Conservation (phyloP, 1,140 invertebrate genomes). For the Drosophila tsacasi region DNA sequence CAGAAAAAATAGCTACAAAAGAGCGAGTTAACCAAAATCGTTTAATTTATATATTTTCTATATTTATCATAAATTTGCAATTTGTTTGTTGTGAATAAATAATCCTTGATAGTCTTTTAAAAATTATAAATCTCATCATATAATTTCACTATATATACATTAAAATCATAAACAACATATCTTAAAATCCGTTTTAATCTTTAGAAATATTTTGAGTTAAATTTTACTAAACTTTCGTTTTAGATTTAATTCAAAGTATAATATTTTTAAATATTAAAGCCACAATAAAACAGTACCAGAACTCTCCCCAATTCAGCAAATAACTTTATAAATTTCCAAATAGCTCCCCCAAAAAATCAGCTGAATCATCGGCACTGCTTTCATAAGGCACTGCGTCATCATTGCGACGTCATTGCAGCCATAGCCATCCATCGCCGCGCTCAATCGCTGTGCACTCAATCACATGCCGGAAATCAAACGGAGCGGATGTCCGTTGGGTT, state of each 20-base stretch:
- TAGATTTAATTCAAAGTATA: neutral
- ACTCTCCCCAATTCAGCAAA: neutral
- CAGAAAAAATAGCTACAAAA: neutral
- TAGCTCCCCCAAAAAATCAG: neutral
- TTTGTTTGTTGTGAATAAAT: no score
- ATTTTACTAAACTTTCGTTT: neutral
- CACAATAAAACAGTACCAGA: neutral
- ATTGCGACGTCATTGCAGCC: slow-evolving; percentile 36
- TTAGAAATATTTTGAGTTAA: neutral
- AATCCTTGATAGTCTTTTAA: no score
- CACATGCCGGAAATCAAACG: slow-evolving; percentile 82
- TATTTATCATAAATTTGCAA: no score
- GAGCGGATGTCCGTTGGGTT: slow-evolving; percentile 70
- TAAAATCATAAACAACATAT: neutral
- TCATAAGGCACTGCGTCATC: slow-evolving; percentile 29
- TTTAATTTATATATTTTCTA: neutral
- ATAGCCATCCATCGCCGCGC: slow-evolving; percentile 63
- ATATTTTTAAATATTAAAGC: neutral
- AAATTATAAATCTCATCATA: neutral
- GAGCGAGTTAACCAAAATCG: no score
- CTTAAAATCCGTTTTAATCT: neutral
- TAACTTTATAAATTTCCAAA: neutral
- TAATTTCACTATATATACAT: no score
- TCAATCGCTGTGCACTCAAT: slow-evolving; percentile 76
- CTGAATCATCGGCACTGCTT: slow-evolving; percentile 1